These are phyloP conservation scores for Prunella fulvescens DNA, from an alignment of 2,113 vertebrate species.

Conservation along the genomic window DNA sequence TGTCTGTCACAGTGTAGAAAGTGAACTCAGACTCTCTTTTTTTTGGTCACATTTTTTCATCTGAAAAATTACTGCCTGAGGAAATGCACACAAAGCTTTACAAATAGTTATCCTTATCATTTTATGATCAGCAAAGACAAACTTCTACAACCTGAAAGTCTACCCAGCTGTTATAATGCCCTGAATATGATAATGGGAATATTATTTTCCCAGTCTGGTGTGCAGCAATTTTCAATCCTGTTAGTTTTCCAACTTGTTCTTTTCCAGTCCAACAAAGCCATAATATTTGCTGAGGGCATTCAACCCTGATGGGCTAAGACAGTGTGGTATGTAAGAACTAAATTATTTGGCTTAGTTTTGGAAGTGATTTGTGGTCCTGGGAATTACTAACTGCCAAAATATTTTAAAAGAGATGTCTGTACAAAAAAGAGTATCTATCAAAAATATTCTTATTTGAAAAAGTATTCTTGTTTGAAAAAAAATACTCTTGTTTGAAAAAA, in stretches of 20 bases:
- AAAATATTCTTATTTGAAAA: not conserved
- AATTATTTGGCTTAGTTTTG: slow-evolving; percentile 8
- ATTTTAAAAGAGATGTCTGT: not conserved
- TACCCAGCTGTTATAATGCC: not conserved
- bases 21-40: not conserved
- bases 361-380: not conserved
- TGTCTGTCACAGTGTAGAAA: not conserved
- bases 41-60: not conserved
- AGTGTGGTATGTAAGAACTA: not conserved
- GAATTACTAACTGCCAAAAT: not conserved
- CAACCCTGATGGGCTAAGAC: slow-evolving; percentile 13
- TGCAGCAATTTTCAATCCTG: not conserved
- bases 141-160: not conserved
- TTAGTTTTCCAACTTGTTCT: not conserved
- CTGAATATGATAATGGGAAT: not conserved
- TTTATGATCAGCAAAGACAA: not conserved
- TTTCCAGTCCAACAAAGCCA: not conserved
- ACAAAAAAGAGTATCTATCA: not conserved
- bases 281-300: slow-evolving; percentile 11
- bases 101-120: not conserved
- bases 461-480: not conserved
- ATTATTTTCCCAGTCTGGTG: not conserved
- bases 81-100: not conserved
- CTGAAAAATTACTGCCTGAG: not conserved
- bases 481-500: not conserved